Percentiles rank a stretch among this genome's conserved stretches.
Conservation (phyloP, 2,113 vertebrate species). For the Sialia sialis region DNA sequence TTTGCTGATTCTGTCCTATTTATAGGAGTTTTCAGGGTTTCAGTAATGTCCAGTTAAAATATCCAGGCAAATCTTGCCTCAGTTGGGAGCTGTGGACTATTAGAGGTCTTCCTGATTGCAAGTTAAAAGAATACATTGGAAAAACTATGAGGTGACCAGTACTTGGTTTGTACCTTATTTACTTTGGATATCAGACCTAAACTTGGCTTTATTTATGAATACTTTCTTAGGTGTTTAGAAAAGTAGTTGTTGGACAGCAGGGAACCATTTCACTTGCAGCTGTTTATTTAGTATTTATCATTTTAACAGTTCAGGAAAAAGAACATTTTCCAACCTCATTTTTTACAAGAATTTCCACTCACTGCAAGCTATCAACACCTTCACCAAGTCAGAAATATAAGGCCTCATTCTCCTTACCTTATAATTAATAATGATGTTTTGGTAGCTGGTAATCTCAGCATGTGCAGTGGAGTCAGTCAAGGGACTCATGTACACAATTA, state of each 20-base stretch:
- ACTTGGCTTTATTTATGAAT: background rate
- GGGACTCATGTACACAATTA: constrained; percentile 19
- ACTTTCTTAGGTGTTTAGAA: constrained; percentile 14
- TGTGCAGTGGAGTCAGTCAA: background rate
- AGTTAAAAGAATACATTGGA: background rate
- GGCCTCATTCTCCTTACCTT: background rate
- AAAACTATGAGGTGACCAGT: background rate
- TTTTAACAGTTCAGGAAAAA: constrained; percentile 40
- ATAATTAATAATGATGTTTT: constrained; percentile 41
- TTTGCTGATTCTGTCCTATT: background rate
- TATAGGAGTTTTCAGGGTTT: background rate
- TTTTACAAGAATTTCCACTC: constrained; percentile 31
- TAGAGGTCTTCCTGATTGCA: background rate
- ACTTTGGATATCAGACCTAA: background rate
- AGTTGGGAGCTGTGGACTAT: background rate
- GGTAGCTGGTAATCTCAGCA: constrained; percentile 16
- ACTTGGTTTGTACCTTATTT: background rate
- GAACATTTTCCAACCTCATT: background rate
- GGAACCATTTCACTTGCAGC: constrained; percentile 13
- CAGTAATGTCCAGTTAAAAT: background rate
- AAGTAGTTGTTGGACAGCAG: constrained; percentile 6
- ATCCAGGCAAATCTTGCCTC: background rate
- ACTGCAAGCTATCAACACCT: constrained; percentile 36
- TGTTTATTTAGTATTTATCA: constrained; percentile 48
- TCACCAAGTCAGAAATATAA: constrained; percentile 14